Conservation (phyloP, 2,113 vertebrate genomes). For the Lophotis ruficrista region DNA sequence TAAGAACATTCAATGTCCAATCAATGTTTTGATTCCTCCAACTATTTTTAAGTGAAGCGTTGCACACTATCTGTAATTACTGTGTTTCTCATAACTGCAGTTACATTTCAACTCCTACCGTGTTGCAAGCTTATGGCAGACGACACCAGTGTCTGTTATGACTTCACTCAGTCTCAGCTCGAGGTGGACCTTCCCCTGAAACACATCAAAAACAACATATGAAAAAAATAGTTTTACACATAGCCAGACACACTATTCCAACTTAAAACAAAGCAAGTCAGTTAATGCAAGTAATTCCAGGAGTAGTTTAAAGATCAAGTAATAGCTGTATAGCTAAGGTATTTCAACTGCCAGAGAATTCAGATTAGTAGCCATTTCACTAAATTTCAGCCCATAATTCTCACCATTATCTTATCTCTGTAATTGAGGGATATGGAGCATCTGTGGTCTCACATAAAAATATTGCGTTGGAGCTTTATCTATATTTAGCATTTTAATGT, state of each 20-base stretch:
- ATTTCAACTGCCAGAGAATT: not conserved
- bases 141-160: slow-evolving; percentile 91
- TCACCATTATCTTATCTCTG: not conserved
- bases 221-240: not conserved
- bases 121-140: slow-evolving; percentile 94
- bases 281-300: not conserved
- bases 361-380: not conserved
- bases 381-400: not conserved
- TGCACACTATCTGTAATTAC: not conserved
- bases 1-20: not conserved
- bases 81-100: not conserved
- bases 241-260: not conserved
- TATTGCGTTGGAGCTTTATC: not conserved
- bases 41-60: not conserved
- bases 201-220: not conserved
- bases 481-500: not conserved
- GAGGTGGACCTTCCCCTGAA: slow-evolving; percentile 95
- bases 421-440: not conserved
- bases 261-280: not conserved
- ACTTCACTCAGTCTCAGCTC: slow-evolving; percentile 96
- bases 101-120: slow-evolving; percentile 78
- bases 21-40: not conserved
- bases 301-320: not conserved
- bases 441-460: not conserved
- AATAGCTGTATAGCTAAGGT: not conserved